These are phyloP conservation scores for Drosophila melanosoma DNA, from an alignment of 2,888 invertebrate species.

Conservation along the genomic window DNA sequence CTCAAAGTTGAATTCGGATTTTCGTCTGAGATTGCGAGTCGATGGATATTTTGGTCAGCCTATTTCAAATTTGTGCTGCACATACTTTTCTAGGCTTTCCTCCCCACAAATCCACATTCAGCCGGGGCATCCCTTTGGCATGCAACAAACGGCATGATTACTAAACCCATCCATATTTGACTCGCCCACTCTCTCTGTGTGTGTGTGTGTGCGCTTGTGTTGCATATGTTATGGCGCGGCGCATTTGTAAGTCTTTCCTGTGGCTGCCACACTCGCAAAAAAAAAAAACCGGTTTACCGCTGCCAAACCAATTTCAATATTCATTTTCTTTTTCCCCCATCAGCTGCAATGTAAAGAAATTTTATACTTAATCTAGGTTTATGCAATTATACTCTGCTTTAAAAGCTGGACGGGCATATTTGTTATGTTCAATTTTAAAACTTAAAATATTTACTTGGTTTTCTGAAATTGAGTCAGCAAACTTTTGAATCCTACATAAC, in stretches of 20 bases:
- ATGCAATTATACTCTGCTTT: conserved; percentile 68
- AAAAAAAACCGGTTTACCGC: conserved; percentile 43
- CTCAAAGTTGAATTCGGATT: conserved; percentile 13
- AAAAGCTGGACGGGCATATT: neutral
- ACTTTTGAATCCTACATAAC: neutral
- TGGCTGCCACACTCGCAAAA: conserved; percentile 30
- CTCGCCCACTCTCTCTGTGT: conserved; percentile 11
- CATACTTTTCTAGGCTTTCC: conserved; percentile 5
- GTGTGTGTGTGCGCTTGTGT: conserved; percentile 20
- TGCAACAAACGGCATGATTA: conserved; percentile 30
- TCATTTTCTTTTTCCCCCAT: conserved; percentile 66
- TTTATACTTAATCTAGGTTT: conserved; percentile 66
- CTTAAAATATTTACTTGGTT: neutral
- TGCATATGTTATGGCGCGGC: conserved; percentile 60
- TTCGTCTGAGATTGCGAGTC: conserved; percentile 15
- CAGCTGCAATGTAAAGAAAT: conserved; percentile 60
- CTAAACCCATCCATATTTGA: conserved; percentile 17
- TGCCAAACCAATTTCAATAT: conserved; percentile 80
- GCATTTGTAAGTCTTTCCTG: conserved; percentile 60
- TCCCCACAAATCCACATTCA: neutral
- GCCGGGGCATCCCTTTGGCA: conserved; percentile 15
- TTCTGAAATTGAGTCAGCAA: neutral
- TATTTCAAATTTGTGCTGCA: conserved; percentile 32
- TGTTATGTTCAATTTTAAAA: neutral
- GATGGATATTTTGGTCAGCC: conserved; percentile 49